A percentile compares a stretch with the other conserved stretches of the same genome.
Evolutionary conservation across 92 coral and sea anemone genomes (phyloP).

Genomic region (Montipora capitata): DNA sequence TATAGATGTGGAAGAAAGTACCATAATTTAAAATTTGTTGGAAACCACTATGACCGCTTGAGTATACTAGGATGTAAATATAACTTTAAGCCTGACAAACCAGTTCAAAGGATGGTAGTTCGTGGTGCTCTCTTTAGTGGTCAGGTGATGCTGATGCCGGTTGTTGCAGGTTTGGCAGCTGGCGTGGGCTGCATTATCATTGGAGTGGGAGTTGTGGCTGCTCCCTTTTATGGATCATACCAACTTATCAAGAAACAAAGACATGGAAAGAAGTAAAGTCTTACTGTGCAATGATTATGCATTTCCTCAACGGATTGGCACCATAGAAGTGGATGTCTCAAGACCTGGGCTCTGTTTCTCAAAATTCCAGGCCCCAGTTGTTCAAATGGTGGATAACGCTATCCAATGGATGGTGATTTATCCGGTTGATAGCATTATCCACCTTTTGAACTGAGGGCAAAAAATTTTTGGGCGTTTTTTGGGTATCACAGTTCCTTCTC

Average conservation of each 20-base stretch:
- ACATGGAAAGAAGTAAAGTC: conserved; percentile 17
- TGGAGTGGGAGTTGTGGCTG: conserved; percentile 83
- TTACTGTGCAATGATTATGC: neutral
- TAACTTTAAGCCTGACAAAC: conserved; percentile 85
- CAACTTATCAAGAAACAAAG: conserved; percentile 77
- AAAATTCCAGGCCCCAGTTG: no score
- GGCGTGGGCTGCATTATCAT: conserved; percentile 83
- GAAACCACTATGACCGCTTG: conserved; percentile 90
- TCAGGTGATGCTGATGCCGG: conserved; percentile 69
- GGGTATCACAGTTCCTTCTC: no score
- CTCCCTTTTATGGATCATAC: conserved; percentile 89
- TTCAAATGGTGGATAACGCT: no score
- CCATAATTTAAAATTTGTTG: conserved; percentile 82
- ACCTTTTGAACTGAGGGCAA: no score
- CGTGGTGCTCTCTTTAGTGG: conserved; percentile 90
- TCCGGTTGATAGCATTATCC: no score
- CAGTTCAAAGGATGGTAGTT: conserved; percentile 82
- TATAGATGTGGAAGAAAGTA: conserved; percentile 87
- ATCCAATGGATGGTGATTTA: no score
- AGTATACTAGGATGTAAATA: conserved; percentile 93
- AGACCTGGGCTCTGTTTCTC: no score
- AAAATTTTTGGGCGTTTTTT: no score
- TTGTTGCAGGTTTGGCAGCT: conserved; percentile 83
- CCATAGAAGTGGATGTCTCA: no score
- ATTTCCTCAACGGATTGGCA: no score